These are phyloP conservation scores for Trichogramma dendrolimi DNA, from an alignment of 2,888 invertebrate species.

Conservation along the genomic window DNA sequence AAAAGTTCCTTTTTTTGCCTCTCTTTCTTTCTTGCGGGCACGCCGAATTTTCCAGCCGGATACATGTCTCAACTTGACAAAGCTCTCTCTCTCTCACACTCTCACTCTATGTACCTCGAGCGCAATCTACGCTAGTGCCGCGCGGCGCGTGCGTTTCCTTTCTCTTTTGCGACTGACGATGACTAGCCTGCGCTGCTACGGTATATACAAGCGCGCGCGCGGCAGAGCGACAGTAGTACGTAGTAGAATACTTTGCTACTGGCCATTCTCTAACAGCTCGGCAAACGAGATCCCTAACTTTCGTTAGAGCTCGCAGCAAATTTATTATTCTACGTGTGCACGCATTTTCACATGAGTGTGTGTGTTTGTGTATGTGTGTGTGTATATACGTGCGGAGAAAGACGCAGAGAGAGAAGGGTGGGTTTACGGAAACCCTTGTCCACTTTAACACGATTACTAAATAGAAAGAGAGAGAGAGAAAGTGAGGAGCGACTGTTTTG, in stretches of 20 bases:
- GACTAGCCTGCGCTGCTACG: background rate
- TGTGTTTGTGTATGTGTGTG: slow-evolving; percentile 8
- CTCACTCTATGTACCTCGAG: no score
- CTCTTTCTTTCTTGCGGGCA: no score
- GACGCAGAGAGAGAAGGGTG: slow-evolving; percentile 8
- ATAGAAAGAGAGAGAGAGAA: slow-evolving; percentile 7
- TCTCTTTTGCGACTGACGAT: no score
- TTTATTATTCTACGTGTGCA: slow-evolving; percentile 41
- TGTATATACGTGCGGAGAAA: background rate
- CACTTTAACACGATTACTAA: slow-evolving; percentile 44
- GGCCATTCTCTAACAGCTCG: slow-evolving; percentile 21
- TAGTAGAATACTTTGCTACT: background rate
- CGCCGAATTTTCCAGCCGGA: no score
- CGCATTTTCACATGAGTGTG: slow-evolving; percentile 7
- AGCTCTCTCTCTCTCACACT: no score
- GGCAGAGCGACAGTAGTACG: background rate
- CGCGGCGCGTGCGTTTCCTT: no score
- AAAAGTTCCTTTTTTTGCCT: no score
- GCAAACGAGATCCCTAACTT: slow-evolving; percentile 37
- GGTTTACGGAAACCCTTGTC: slow-evolving; percentile 46
- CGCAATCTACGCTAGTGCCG: no score
- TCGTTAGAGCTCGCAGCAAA: slow-evolving; percentile 36
- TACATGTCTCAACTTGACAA: no score
- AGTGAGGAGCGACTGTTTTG: background rate
- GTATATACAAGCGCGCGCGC: background rate